Percentiles rank a stretch among this genome's conserved stretches.
Evolutionary conservation across 2,113 vertebrate species (phyloP).

Genomic region (Indicator indicator): DNA sequence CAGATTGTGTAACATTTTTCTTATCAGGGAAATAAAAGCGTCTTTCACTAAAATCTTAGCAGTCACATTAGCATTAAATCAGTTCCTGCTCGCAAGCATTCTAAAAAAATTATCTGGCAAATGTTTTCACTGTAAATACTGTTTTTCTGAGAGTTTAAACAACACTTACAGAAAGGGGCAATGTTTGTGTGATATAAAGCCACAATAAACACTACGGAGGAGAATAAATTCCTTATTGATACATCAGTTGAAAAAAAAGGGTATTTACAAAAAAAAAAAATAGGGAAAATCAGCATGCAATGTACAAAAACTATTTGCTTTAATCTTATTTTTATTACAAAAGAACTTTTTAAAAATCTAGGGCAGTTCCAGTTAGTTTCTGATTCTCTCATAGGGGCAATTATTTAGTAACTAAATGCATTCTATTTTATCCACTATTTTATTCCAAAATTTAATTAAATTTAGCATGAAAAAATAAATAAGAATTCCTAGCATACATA

Average conservation of each 20-base stretch:
- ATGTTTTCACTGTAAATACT: slow-evolving; percentile 33
- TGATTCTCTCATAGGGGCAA: background rate
- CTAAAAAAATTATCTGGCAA: background rate
- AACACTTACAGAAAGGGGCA: background rate
- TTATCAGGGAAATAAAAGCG: slow-evolving; percentile 52
- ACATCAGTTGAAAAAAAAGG: background rate
- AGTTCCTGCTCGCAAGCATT: background rate
- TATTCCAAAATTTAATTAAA: background rate
- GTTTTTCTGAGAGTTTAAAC: slow-evolving; percentile 24
- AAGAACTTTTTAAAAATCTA: background rate
- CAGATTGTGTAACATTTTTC: slow-evolving; percentile 10
- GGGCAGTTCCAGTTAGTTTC: background rate
- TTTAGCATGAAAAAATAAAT: background rate
- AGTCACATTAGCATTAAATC: slow-evolving; percentile 36
- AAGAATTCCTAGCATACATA: background rate
- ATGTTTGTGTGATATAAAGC: background rate
- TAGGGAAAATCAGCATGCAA: background rate
- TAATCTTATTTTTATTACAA: background rate
- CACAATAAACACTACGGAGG: background rate
- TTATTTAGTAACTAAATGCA: background rate
- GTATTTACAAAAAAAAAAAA: background rate
- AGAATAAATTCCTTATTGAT: background rate
- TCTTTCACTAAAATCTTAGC: slow-evolving; percentile 34
- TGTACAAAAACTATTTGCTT: background rate
- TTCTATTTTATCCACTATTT: background rate